These are phyloP conservation scores for Propithecus perrieri DNA, from an alignment of 2,797 vertebrate species.

Conservation along the genomic window DNA sequence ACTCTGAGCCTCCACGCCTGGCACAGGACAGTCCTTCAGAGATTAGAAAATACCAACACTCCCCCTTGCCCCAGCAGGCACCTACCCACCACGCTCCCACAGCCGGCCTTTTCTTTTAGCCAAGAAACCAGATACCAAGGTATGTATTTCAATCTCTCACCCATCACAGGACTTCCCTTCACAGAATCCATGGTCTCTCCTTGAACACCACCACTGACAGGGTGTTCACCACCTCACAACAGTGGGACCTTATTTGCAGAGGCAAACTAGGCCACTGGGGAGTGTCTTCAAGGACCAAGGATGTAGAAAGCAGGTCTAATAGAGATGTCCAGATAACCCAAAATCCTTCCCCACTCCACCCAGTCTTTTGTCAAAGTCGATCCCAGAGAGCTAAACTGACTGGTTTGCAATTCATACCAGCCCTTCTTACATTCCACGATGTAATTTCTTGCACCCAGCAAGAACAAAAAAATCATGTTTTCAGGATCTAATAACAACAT, in stretches of 20 bases:
- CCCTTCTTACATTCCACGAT: slow-evolving; percentile 19
- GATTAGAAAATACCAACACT: neutral
- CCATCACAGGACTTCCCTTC: slow-evolving; percentile 60
- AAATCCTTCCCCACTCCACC: slow-evolving; percentile 63
- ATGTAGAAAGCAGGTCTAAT: slow-evolving; percentile 56
- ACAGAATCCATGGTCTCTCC: slow-evolving; percentile 61
- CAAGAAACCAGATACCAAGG: neutral
- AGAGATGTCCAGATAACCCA: slow-evolving; percentile 67
- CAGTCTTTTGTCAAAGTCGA: slow-evolving; percentile 62
- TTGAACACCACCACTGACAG: slow-evolving; percentile 46
- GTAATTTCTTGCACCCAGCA: slow-evolving; percentile 19
- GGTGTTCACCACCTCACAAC: slow-evolving; percentile 36
- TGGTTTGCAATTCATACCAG: slow-evolving; percentile 54
- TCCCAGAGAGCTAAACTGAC: slow-evolving; percentile 16
- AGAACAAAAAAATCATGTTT: neutral
- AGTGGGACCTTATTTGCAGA: slow-evolving; percentile 30
- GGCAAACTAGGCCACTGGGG: slow-evolving; percentile 63
- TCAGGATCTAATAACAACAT: slow-evolving; percentile 26
- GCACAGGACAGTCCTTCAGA: neutral
- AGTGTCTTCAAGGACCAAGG: slow-evolving; percentile 56
- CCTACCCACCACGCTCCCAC: neutral
- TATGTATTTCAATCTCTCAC: slow-evolving; percentile 64
- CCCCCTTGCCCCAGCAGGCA: neutral
- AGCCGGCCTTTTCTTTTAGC: neutral
- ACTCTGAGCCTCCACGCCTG: neutral